phyloP scores from a whole-genome alignment of 1,140 invertebrate species.

The Grapholita molesta region DNA sequence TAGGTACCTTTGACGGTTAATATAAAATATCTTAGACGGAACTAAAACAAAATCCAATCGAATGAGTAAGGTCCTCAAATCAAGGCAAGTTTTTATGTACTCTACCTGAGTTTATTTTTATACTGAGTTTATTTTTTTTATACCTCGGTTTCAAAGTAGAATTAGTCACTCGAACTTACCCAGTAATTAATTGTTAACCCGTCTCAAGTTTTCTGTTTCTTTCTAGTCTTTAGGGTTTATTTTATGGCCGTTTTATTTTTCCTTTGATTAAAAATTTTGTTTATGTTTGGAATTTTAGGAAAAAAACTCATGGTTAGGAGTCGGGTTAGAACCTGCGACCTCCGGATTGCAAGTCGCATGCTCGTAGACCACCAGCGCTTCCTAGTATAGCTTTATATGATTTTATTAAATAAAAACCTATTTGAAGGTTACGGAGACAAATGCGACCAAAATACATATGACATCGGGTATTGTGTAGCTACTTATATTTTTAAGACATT shows the following conservation, averaged over 20 bases:
- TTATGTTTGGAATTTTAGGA: no score
- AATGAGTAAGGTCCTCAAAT: slow-evolving; percentile 29
- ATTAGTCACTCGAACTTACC: not conserved
- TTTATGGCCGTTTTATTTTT: not conserved
- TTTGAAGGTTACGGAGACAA: no score
- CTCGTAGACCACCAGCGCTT: no score
- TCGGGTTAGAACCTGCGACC: no score
- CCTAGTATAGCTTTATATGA: no score
- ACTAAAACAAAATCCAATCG: slow-evolving; percentile 37
- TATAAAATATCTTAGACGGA: not conserved
- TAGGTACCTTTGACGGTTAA: not conserved
- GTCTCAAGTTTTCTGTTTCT: not conserved
- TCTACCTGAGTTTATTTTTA: slow-evolving; percentile 44
- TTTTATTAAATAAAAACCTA: no score
- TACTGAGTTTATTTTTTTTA: not conserved
- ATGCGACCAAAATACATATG: no score
- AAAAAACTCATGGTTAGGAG: no score
- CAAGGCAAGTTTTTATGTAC: slow-evolving; percentile 29
- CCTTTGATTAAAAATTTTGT: not conserved
- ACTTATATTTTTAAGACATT: no score
- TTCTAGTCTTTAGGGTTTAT: not conserved
- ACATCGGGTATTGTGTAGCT: no score
- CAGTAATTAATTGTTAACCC: not conserved
- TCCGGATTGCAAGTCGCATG: no score
- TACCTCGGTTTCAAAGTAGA: not conserved